Percentiles rank a stretch among this genome's conserved stretches.
These are phyloP conservation scores for Dermatophagoides farinae DNA, from an alignment of 1,140 invertebrate species.

Conservation along the genomic window DNA sequence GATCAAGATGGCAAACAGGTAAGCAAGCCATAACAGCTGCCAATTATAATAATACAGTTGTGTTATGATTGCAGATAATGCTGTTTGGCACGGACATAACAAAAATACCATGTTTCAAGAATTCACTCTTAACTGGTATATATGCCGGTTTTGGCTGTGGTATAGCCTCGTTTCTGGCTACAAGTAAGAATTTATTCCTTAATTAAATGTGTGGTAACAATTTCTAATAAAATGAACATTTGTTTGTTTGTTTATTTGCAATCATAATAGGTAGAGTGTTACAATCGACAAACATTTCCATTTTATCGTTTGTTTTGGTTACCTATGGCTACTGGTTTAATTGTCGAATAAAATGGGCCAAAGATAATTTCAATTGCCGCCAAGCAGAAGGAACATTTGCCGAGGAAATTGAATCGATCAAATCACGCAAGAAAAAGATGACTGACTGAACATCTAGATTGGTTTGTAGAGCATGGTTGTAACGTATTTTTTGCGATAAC, in stretches of 20 bases:
- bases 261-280: not conserved
- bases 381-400: constrained; percentile 3
- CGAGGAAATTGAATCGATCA: not conserved
- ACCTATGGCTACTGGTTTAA: constrained; percentile 5
- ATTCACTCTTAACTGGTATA: constrained; percentile 8
- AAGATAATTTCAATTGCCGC: not conserved
- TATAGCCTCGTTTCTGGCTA: constrained; percentile 2
- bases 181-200: constrained; percentile 1
- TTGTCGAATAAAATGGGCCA: constrained; percentile 4
- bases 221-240: not conserved
- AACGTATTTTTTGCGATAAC: constrained; percentile 97
- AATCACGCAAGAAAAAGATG: not conserved
- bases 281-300: constrained; percentile 2
- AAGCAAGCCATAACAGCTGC: not conserved
- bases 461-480: constrained; percentile 97
- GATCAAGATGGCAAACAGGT: not conserved
- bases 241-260: not conserved
- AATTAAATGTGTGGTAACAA: not conserved
- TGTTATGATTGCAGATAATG: not conserved
- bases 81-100: constrained; percentile 1
- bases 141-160: constrained; percentile 6
- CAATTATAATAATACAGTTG: not conserved
- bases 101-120: constrained; percentile 8
- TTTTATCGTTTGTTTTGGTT: not conserved
- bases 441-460: constrained; percentile 29